Evolutionary conservation across 2,113 vertebrate genomes (phyloP).

Genomic region (Mugil cephalus): DNA sequence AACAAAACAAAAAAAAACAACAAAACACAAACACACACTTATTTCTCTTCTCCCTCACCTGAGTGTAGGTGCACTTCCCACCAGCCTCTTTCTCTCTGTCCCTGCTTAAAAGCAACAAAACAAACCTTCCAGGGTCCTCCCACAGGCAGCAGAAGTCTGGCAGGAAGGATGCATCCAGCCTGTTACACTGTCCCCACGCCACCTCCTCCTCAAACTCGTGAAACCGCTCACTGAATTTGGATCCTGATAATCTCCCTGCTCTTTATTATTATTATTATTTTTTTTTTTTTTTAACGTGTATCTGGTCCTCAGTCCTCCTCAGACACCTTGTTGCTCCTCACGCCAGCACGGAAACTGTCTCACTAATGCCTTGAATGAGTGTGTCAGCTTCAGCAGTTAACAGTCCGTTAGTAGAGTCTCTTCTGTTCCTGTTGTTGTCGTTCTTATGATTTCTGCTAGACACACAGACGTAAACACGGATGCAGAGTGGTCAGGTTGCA

Average conservation of each 20-base stretch:
- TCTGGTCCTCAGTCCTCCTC: constrained; percentile 37
- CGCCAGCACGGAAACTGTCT: constrained; percentile 81
- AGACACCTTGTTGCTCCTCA: constrained; percentile 58
- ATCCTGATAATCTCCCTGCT: constrained; percentile 48
- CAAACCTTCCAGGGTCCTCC: constrained; percentile 30
- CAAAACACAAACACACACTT: constrained; percentile 63
- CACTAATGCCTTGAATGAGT: constrained; percentile 82
- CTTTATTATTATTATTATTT: not conserved
- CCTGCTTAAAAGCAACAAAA: not conserved
- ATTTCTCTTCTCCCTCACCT: constrained; percentile 34
- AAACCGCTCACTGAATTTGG: constrained; percentile 41
- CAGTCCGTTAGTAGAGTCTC: constrained; percentile 70
- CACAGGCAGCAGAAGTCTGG: constrained; percentile 26
- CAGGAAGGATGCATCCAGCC: constrained; percentile 46
- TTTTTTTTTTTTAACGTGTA: constrained; percentile 4
- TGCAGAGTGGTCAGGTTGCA: constrained; percentile 70
- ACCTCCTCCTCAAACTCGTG: constrained; percentile 26
- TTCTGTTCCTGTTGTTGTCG: constrained; percentile 62
- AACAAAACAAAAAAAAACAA: constrained; percentile 4
- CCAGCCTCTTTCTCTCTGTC: not conserved
- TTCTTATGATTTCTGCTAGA: constrained; percentile 65
- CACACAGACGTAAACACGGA: constrained; percentile 44
- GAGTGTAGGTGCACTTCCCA: constrained; percentile 42
- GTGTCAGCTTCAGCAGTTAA: constrained; percentile 77
- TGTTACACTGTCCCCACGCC: constrained; percentile 62